phyloP scores from a whole-genome alignment of 1,140 invertebrate genomes.

The Xylocopa sonorina region DNA sequence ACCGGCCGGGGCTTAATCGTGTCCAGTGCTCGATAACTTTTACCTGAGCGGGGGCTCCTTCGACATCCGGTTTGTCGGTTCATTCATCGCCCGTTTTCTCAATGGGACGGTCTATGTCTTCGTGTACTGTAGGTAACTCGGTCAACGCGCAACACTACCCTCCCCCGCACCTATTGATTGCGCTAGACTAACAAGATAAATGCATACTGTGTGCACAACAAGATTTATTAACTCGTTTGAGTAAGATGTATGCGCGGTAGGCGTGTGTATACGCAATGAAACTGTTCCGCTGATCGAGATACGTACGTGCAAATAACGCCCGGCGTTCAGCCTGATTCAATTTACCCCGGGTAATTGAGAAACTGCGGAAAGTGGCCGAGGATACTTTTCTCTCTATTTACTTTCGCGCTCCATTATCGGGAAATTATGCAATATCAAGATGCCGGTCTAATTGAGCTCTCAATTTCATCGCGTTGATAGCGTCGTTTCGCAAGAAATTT shows the following conservation, averaged over 20 bases:
- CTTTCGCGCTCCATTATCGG: too few species aligned
- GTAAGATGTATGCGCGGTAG: not conserved
- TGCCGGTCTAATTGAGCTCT: too few species aligned
- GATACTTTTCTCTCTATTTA: too few species aligned
- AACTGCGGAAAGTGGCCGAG: too few species aligned
- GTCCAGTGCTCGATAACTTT: constrained; percentile 49
- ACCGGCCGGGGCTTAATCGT: constrained; percentile 46
- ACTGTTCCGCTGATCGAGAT: not conserved
- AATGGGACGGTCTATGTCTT: constrained; percentile 52
- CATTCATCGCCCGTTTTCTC: constrained; percentile 54
- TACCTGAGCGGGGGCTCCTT: constrained; percentile 53
- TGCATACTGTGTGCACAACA: constrained; percentile 6
- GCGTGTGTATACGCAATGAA: not conserved
- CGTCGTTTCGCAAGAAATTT: too few species aligned
- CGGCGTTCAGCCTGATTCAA: not conserved
- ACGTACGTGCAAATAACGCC: not conserved
- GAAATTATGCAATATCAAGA: too few species aligned
- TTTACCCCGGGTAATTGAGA: not conserved
- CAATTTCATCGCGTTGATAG: too few species aligned
- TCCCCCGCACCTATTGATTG: constrained; percentile 5
- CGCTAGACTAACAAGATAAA: constrained; percentile 2
- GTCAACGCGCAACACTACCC: constrained; percentile 30
- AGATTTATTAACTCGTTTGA: constrained; percentile 31
- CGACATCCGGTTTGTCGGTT: constrained; percentile 49
- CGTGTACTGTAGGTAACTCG: constrained; percentile 47